Conservation (phyloP, 2,888 invertebrate species). For the Argynnis bischoffii region DNA sequence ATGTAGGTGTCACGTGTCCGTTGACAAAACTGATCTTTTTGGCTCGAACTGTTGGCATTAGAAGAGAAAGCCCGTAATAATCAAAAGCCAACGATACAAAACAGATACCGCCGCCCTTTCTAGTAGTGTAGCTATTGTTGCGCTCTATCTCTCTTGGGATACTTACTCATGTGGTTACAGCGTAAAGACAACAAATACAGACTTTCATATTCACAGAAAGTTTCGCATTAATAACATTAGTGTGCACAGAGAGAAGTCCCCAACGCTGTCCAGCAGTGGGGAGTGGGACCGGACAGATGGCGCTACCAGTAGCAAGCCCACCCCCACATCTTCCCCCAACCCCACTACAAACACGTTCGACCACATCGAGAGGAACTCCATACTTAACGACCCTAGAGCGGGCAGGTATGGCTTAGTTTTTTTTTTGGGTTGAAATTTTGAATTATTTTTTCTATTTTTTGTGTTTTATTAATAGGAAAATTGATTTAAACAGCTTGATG, state of each 20-base stretch:
- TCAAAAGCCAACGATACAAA: too few species aligned
- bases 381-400: conserved; percentile 86
- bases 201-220: neutral
- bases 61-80: too few species aligned
- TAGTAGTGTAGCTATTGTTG: too few species aligned
- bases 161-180: too few species aligned
- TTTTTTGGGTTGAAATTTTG: neutral
- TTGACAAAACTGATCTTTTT: too few species aligned
- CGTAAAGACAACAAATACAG: too few species aligned
- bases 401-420: conserved; percentile 61
- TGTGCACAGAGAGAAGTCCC: conserved; percentile 51
- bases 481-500: too few species aligned
- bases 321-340: conserved; percentile 32
- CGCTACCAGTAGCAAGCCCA: conserved; percentile 50
- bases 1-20: too few species aligned
- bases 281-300: conserved; percentile 72
- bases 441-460: neutral
- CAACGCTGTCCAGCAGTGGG: conserved; percentile 63
- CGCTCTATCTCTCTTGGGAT: too few species aligned
- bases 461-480: neutral
- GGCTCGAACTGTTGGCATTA: too few species aligned
- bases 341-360: conserved; percentile 77
- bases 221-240: conserved; percentile 44
- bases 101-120: too few species aligned
- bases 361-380: conserved; percentile 84